Percentiles rank a stretch among this genome's conserved stretches.
phyloP scores from a whole-genome alignment of 64 coral and sea anemone genomes.

The Acropora tenuis region DNA sequence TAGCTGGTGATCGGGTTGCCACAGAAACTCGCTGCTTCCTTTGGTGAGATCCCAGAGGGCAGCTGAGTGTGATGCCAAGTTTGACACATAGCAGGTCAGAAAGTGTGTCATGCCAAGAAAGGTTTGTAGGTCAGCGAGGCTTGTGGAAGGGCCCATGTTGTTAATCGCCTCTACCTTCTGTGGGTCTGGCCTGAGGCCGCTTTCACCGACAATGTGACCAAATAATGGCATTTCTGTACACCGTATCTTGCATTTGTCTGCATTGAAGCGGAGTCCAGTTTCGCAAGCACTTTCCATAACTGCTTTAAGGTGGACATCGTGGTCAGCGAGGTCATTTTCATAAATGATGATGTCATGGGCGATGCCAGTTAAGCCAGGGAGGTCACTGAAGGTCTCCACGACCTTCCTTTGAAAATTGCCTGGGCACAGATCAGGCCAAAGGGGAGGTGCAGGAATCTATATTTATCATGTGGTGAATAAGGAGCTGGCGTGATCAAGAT shows the following conservation, averaged over 20 bases:
- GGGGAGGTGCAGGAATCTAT: slow-evolving; percentile 29
- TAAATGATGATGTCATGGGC: slow-evolving; percentile 57
- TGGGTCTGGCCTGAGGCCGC: slow-evolving; percentile 51
- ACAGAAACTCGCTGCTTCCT: background rate
- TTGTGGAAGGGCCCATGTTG: slow-evolving; percentile 68
- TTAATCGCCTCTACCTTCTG: slow-evolving; percentile 63
- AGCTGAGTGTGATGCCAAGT: slow-evolving; percentile 53
- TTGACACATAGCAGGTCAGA: slow-evolving; percentile 56
- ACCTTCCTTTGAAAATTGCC: background rate
- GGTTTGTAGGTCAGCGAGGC: slow-evolving; percentile 62
- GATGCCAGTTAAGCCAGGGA: slow-evolving; percentile 59
- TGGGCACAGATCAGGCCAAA: slow-evolving; percentile 63
- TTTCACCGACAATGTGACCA: slow-evolving; percentile 57
- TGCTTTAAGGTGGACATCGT: slow-evolving; percentile 57
- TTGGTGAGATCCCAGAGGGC: slow-evolving; percentile 62
- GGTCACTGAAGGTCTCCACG: slow-evolving; percentile 44
- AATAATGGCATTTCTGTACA: slow-evolving; percentile 51
- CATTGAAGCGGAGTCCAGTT: slow-evolving; percentile 41
- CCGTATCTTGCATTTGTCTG: slow-evolving; percentile 56
- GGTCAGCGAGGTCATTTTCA: background rate
- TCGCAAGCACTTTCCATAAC: slow-evolving; percentile 45
- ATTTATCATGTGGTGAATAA: slow-evolving; percentile 35
- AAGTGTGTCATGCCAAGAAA: slow-evolving; percentile 76
- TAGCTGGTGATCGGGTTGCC: slow-evolving; percentile 53
- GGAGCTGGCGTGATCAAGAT: slow-evolving; percentile 39